Evolutionary conservation across 1,140 invertebrate genomes (phyloP), one percentile per base, ranked within the genome.

Genomic region (Grapholita molesta): DNA sequence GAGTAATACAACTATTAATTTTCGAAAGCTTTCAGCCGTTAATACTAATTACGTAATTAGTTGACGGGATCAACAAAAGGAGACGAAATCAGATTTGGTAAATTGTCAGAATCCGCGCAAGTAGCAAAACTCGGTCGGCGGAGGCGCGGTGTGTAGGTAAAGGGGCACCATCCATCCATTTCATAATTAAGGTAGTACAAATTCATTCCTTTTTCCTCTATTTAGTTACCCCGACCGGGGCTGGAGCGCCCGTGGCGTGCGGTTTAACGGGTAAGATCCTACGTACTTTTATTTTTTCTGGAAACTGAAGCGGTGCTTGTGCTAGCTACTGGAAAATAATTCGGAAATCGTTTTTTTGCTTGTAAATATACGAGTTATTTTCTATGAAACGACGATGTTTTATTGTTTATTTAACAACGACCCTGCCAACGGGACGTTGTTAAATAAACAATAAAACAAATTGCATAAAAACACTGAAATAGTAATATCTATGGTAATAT

Each of bases 141-240:
- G 3, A n/a, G 30, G 64, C 15, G 38, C 9, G 42, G 30, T 28
- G 33, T 5, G 11, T 53, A 30, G 8, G 57, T 21, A 9, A 42
- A 66, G 35, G 23, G 28, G 61, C 25, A 33, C 48, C 57, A 66
- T 70, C 55, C 69, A 71, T 76, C 72, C 66, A 76, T 73, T 76
- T 77, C 69, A 77, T 77, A 70, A 74, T 77, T 68, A 76, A 76
- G 66, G 66, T 69, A 55, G 53, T 70, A 70, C 69, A 70, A 71
- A 68, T 70, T 70, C 55, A 66, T 66, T 28, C 28, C 28, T 64
- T 23, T 69, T 73, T 67, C 67, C 66, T 30, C 53, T 73, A 33
- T 68, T 73, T 73, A 67, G 70, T 6, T 66, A 32, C 71, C 61
- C 68, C 64, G 70, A 28, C 25, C 15, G 64, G 67, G 64, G 64